Base-by-base conservation (phyloP, 35 echinoderm and acorn worm species). In the Stichopus chloronotus region DNA sequence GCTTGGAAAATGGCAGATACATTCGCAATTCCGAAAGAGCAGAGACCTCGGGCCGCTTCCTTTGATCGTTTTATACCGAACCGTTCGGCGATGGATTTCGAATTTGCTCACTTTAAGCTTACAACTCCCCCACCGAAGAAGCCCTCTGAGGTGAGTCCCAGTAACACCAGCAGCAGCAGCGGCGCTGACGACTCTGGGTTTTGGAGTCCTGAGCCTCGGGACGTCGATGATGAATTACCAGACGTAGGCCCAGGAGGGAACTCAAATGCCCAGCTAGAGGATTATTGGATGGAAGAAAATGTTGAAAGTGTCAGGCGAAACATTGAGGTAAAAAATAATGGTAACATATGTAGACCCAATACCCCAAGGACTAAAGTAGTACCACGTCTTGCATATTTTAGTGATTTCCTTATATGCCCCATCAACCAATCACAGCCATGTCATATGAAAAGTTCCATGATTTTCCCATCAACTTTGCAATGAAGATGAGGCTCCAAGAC, bases 31-130 rank as follows among this genome's bases (percentile, higher is more conserved):
- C 25, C 80, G 9, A 25, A 57, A 8, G 11, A 57, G 43, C 87
- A 59, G 9, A 20, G 59, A 12, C 59, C 87, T 22, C 59, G 87
- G 19, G 30, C 87, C 7, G n/a, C 17, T 9, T 71, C 59, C 17
- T 89, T 89, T 61, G 87, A 89, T 89, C 57, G 87, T n/a, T 89
- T 89, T 55, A 89, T 89, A 19, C 87, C 87, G 8, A 89, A 89
- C 87, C 59, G 87, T 17, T 19, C 87, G 14, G 87, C 87, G 21
- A 89, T 89, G 87, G 87, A 89, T 89, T 89, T 89, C 61, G 87
- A 89, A 53, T 89, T 89, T 53, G 87, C 87, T 30, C 87, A 89
- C 25, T 89, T 89, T 17, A 89, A 89, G 22, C 57, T 89, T n/a
- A 89, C 86, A 14, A 43, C 59, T 9, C 6, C 58, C 30, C 71